These are phyloP conservation scores for Amniataba percoides DNA, from an alignment of 2,797 vertebrate species.

Conservation along the genomic window DNA sequence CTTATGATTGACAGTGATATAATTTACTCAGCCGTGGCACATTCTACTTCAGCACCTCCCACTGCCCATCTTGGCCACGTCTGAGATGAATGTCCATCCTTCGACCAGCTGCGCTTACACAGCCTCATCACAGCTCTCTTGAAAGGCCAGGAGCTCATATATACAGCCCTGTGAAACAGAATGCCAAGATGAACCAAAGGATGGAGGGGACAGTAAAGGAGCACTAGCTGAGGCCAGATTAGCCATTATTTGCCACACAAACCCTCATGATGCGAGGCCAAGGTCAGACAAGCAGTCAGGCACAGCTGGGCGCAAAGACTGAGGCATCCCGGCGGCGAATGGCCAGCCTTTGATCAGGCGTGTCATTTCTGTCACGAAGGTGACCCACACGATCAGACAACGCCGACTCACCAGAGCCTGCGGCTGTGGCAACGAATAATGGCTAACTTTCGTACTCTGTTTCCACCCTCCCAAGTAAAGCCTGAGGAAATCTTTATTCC, in stretches of 20 bases:
- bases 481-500: conserved; percentile 55
- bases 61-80: conserved; percentile 31
- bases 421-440: conserved; percentile 25
- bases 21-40: conserved; percentile 29
- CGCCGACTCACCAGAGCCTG: conserved; percentile 45
- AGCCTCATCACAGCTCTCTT: conserved; percentile 38
- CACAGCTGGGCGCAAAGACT: conserved; percentile 74
- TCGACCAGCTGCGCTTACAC: conserved; percentile 26
- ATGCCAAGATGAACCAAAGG: conserved; percentile 72
- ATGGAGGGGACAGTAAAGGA: conserved; percentile 71
- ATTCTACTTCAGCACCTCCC: conserved; percentile 17
- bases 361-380: conserved; percentile 80
- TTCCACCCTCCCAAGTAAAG: conserved; percentile 43
- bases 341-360: conserved; percentile 82
- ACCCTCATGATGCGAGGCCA: conserved; percentile 69
- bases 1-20: conserved; percentile 55
- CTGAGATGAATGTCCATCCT: conserved; percentile 44
- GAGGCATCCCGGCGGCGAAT: conserved; percentile 75
- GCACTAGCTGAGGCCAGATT: conserved; percentile 64
- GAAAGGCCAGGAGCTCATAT: conserved; percentile 44
- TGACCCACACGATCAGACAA: conserved; percentile 75
- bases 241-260: conserved; percentile 76
- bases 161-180: conserved; percentile 51
- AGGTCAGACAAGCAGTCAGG: conserved; percentile 74
- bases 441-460: conserved; percentile 39